A percentile compares a stretch with the other conserved stretches of the same genome.
These are phyloP conservation scores for Drosophila merina DNA, from an alignment of 2,888 invertebrate species.

Conservation along the genomic window DNA sequence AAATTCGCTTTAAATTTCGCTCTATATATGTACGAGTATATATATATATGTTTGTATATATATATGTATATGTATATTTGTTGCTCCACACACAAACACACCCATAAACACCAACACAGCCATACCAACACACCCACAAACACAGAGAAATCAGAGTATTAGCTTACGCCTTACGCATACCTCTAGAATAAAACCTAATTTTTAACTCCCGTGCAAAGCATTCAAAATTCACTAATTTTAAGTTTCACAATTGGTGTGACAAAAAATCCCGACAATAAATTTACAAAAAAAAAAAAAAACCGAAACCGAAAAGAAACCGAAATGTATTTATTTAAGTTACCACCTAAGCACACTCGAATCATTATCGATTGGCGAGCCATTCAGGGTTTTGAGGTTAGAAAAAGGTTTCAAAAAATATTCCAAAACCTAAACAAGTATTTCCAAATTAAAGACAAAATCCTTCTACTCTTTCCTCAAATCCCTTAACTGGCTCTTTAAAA, in stretches of 20 bases:
- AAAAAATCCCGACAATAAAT: constrained; percentile 4
- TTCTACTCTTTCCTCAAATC: constrained; percentile 1
- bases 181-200: constrained; percentile 51
- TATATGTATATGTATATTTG: constrained; percentile 11
- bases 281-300: constrained; percentile 7
- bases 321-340: constrained; percentile 45
- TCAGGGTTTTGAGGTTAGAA: constrained; percentile 7
- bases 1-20: constrained; percentile 61
- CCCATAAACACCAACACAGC: constrained; percentile 18
- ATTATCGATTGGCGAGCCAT: constrained; percentile 11
- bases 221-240: constrained; percentile 67
- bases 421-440: not conserved
- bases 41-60: constrained; percentile 31
- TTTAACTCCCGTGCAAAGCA: constrained; percentile 33
- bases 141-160: constrained; percentile 18
- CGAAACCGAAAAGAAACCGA: not conserved
- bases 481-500: not conserved
- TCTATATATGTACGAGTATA: constrained; percentile 34
- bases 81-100: constrained; percentile 35
- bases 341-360: constrained; percentile 42
- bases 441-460: not conserved
- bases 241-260: constrained; percentile 48
- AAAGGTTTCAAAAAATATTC: not conserved
- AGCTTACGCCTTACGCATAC: constrained; percentile 26
- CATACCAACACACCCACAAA: constrained; percentile 21